phyloP scores from a whole-genome alignment of 2,113 vertebrate species.

The sheep (Ovis aries) region ARS-UI_Ramb_v3.0 NC_056065.1:18610501-18611000 shows the following conservation, averaged over 20 bases:
- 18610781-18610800: background rate
- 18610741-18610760: background rate
- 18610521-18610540: background rate
- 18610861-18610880: slow-evolving; percentile 39
- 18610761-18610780: background rate
- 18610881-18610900: slow-evolving; percentile 52
- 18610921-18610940: slow-evolving; percentile 57
- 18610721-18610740: background rate
- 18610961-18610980: slow-evolving; percentile 67
- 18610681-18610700: background rate
- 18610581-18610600: background rate
- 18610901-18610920: slow-evolving; percentile 50
- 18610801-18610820: slow-evolving; percentile 15
- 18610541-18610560: background rate
- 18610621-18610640: background rate
- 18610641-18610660: background rate
- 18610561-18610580: background rate
- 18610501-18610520: background rate
- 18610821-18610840: slow-evolving; percentile 19
- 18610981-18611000: slow-evolving; percentile 58
- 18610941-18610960: slow-evolving; percentile 57
- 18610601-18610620: background rate
- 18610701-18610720: background rate
- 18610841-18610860: background rate
- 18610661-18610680: background rate